phyloP scores from a whole-genome alignment of 2,113 vertebrate genomes.

The Rhipidura dahli region DNA sequence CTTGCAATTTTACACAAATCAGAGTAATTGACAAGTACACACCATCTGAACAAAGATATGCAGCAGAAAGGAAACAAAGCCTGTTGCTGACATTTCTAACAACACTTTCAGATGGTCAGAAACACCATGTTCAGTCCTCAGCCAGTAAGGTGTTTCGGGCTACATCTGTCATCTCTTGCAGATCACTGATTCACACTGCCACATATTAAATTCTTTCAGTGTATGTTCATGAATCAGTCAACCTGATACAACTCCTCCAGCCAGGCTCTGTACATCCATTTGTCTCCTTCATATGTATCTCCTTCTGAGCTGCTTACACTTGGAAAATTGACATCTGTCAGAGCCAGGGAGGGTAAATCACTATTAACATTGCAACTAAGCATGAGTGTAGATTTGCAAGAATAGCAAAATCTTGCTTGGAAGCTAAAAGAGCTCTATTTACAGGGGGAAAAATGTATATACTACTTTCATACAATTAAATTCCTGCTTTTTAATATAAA shows the following conservation, averaged over 20 bases:
- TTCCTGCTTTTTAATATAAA: background rate
- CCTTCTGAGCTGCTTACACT: background rate
- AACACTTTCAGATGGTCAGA: slow-evolving; percentile 2
- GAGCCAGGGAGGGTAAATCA: background rate
- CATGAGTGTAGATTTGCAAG: background rate
- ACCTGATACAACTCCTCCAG: background rate
- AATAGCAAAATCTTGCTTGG: background rate
- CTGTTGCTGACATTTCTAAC: background rate
- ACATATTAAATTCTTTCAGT: background rate
- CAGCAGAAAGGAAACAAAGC: background rate
- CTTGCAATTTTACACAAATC: background rate
- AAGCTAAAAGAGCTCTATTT: background rate
- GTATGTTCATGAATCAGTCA: background rate
- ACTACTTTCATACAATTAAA: background rate
- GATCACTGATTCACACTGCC: slow-evolving; percentile 10
- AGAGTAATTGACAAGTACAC: background rate
- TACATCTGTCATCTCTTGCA: slow-evolving; percentile 6
- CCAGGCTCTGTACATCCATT: background rate
- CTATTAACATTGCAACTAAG: background rate
- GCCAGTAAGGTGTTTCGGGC: slow-evolving; percentile 18
- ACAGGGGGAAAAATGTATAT: background rate
- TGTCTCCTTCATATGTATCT: background rate
- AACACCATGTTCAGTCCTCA: background rate
- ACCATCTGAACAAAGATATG: background rate
- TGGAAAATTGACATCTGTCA: background rate